Conservation (phyloP, 2,888 invertebrate species). For the Thymelicus acteon region DNA sequence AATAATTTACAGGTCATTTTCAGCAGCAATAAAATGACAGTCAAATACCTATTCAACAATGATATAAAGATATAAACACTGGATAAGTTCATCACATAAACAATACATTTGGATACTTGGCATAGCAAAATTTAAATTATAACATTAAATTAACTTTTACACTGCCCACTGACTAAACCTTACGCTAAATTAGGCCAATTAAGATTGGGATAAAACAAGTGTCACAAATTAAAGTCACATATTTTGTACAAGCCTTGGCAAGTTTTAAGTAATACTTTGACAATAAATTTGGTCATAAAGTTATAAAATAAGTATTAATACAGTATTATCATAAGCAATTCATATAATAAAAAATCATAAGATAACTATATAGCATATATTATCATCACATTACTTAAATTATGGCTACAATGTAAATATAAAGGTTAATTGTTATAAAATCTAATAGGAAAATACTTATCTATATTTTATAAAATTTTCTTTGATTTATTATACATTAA, state of each 20-base stretch:
- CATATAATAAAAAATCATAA: no score
- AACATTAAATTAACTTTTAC: background rate
- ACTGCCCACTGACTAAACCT: background rate
- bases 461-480: no score
- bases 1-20: no score
- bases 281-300: no score
- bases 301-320: background rate
- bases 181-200: background rate
- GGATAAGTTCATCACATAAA: background rate
- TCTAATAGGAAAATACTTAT: constrained; percentile 8
- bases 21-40: no score
- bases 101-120: background rate
- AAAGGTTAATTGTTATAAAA: background rate
- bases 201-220: background rate
- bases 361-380: background rate
- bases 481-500: background rate
- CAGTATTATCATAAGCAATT: background rate
- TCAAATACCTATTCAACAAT: no score
- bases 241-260: no score
- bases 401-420: background rate
- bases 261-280: no score
- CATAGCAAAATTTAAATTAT: background rate
- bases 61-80: no score
- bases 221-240: no score
- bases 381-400: background rate